A percentile compares a stretch with the other conserved stretches of the same genome.
phyloP scores from a whole-genome alignment of 2,888 invertebrate species.

The Metallyticus violacea region DNA sequence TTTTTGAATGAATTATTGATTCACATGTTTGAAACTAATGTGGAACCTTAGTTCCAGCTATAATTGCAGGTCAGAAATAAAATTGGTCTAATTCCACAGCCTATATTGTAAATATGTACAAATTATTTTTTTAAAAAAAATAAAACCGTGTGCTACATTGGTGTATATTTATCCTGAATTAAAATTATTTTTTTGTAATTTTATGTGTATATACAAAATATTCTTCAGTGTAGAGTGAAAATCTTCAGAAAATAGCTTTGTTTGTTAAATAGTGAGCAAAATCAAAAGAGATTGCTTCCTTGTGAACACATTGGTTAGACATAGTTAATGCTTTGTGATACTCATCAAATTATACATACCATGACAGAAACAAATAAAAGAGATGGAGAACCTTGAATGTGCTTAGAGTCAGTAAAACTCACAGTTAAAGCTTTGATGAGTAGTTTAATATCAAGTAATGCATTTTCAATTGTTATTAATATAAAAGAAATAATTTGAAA shows the following conservation, averaged over 20 bases:
- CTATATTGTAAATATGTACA: neutral
- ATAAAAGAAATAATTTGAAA: neutral
- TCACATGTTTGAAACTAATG: no score
- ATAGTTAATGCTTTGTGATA: neutral
- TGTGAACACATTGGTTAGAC: neutral
- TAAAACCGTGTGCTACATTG: neutral
- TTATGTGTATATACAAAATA: neutral
- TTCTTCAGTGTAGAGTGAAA: neutral
- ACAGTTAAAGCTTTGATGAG: neutral
- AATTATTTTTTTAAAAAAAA: neutral
- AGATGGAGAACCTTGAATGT: neutral
- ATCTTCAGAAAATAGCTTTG: neutral
- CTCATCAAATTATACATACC: neutral
- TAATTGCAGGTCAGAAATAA: neutral
- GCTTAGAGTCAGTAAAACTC: neutral
- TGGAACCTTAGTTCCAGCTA: no score
- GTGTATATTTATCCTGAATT: neutral
- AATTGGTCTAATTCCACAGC: neutral
- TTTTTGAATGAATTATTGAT: no score
- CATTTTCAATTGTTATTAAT: neutral
- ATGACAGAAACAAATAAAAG: neutral
- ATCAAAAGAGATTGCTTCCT: neutral
- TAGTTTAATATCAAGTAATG: neutral
- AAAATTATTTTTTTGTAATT: neutral
- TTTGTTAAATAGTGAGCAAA: neutral